A percentile compares a stretch with the other conserved stretches of the same genome.
These are phyloP conservation scores for Drosophila setifemur DNA, from an alignment of 1,140 invertebrate genomes.

Conservation along the genomic window DNA sequence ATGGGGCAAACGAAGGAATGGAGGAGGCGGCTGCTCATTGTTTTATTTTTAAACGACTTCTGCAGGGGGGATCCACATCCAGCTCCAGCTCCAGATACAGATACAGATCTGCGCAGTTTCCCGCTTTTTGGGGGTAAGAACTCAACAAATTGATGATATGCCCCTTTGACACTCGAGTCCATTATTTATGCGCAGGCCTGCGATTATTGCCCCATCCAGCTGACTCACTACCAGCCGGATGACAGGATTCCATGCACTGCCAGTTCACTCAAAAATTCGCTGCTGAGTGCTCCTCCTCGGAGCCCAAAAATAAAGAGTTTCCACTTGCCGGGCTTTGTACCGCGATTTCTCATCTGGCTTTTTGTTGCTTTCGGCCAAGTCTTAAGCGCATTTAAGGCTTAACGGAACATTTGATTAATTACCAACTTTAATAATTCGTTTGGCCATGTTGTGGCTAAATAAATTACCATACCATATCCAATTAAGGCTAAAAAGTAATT, in stretches of 20 bases:
- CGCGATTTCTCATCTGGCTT: slow-evolving; percentile 15
- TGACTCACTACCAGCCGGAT: slow-evolving; percentile 37
- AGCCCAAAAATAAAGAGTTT: slow-evolving; percentile 14
- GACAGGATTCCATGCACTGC: slow-evolving; percentile 60
- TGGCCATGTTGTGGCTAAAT: slow-evolving; percentile 31
- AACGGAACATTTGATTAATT: slow-evolving; percentile 74
- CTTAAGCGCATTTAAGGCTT: slow-evolving; percentile 71
- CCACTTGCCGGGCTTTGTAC: slow-evolving; percentile 41
- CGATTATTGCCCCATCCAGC: slow-evolving; percentile 74
- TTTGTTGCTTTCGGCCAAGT: slow-evolving; percentile 21
- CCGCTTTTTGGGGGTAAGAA: slow-evolving; percentile 17
- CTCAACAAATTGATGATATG: slow-evolving; percentile 77
- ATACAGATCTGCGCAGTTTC: too few species aligned
- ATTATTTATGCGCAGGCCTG: slow-evolving; percentile 77
- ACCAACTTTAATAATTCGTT: slow-evolving; percentile 36
- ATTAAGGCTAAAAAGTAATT: too few species aligned
- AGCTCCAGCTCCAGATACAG: too few species aligned
- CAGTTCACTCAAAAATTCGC: slow-evolving; percentile 62
- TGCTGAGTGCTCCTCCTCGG: slow-evolving; percentile 47
- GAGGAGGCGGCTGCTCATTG: slow-evolving; percentile 36
- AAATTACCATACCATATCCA: too few species aligned
- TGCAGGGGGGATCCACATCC: slow-evolving; percentile 8
- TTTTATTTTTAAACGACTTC: slow-evolving; percentile 46
- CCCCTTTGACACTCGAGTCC: slow-evolving; percentile 79
- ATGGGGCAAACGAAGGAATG: slow-evolving; percentile 33